These are phyloP conservation scores for Acestrorhynchus altus DNA, from an alignment of 2,797 vertebrate genomes.

Conservation along the genomic window DNA sequence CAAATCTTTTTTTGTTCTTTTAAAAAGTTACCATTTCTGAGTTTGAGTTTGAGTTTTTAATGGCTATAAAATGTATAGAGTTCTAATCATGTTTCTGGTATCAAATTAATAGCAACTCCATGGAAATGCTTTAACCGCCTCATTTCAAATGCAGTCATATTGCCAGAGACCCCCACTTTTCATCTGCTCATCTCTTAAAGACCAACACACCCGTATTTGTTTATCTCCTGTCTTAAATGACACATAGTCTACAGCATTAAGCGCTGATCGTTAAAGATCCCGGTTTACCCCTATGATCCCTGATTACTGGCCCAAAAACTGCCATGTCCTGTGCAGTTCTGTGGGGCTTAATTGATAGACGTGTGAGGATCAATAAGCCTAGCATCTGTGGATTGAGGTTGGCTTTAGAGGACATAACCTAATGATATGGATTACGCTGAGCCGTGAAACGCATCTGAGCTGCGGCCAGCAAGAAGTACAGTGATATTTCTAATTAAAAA, in stretches of 20 bases:
- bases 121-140: no score
- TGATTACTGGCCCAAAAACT: slow-evolving; percentile 33
- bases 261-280: slow-evolving; percentile 30
- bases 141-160: neutral
- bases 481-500: slow-evolving; percentile 66
- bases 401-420: slow-evolving; percentile 42
- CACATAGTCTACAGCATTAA: slow-evolving; percentile 34
- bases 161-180: neutral
- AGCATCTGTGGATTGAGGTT: slow-evolving; percentile 64
- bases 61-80: no score
- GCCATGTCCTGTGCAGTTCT: slow-evolving; percentile 21
- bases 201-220: slow-evolving; percentile 44
- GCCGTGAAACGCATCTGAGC: slow-evolving; percentile 38
- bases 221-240: slow-evolving; percentile 29
- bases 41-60: no score
- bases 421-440: slow-evolving; percentile 53
- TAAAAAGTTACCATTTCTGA: no score
- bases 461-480: slow-evolving; percentile 37
- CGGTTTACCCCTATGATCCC: slow-evolving; percentile 27
- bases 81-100: no score
- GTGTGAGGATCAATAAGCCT: slow-evolving; percentile 75
- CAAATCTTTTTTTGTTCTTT: no score
- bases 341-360: slow-evolving; percentile 65
- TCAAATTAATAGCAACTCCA: no score
- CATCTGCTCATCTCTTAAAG: slow-evolving; percentile 8